phyloP scores from a whole-genome alignment of 1,140 invertebrate genomes.

The Apis dorsata region DNA sequence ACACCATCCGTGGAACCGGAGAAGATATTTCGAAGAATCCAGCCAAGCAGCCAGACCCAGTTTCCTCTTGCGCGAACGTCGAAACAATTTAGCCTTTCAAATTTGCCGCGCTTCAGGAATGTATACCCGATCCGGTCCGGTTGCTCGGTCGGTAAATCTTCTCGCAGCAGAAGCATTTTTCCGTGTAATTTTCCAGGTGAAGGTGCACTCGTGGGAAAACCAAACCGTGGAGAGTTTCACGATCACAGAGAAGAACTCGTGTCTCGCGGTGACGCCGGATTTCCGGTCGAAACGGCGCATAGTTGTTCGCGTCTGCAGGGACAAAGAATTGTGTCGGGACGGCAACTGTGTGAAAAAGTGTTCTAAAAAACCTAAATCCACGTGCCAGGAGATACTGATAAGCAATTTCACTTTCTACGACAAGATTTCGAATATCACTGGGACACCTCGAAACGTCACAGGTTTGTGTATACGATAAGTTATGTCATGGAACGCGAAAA shows the following conservation, averaged over 20 bases:
- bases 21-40: conserved; percentile 3
- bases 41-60: too few relatives aligned
- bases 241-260: conserved; percentile 34
- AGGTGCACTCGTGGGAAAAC: not conserved
- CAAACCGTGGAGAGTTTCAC: conserved; percentile 30
- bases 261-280: conserved; percentile 47
- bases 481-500: too few relatives aligned
- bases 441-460: not conserved
- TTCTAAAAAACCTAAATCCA: conserved; percentile 1
- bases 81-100: conserved; percentile 10
- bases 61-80: not conserved
- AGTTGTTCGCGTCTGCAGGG: conserved; percentile 48
- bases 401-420: conserved; percentile 26
- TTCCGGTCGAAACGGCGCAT: conserved; percentile 6
- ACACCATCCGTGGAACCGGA: not conserved
- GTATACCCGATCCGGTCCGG: too few relatives aligned
- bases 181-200: conserved; percentile 24
- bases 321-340: conserved; percentile 39
- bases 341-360: conserved; percentile 66
- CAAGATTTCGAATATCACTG: not conserved
- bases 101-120: not conserved
- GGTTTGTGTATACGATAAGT: not conserved
- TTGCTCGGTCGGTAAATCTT: not conserved
- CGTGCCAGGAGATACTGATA: not conserved
- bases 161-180: not conserved